A percentile compares a stretch with the other conserved stretches of the same genome.
Evolutionary conservation across 2,888 invertebrate genomes (phyloP).

Genomic region (Lepidonotus clava): DNA sequence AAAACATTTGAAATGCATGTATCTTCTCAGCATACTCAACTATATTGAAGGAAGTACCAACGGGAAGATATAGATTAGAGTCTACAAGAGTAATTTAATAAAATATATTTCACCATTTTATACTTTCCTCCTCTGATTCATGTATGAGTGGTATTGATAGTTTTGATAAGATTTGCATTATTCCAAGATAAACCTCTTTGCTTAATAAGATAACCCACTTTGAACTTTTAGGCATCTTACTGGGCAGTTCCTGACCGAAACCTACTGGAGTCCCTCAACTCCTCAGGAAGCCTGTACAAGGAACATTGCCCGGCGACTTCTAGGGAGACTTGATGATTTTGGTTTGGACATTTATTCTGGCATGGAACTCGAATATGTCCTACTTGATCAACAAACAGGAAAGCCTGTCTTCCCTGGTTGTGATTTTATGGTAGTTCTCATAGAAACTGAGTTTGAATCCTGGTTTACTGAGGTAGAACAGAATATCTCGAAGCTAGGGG

Average conservation of each 20-base stretch:
- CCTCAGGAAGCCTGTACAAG: slow-evolving; percentile 35
- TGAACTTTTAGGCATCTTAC: not conserved
- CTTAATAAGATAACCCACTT: no score
- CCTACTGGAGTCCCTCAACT: not conserved
- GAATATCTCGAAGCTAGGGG: slow-evolving; percentile 15
- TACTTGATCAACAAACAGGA: not conserved
- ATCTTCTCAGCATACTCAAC: no score
- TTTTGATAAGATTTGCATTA: no score
- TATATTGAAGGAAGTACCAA: no score
- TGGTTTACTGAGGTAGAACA: slow-evolving; percentile 27
- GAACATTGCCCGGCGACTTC: not conserved
- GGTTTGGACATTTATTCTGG: slow-evolving; percentile 10
- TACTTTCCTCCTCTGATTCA: no score
- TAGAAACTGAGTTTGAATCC: not conserved
- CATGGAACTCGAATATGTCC: not conserved
- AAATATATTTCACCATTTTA: no score
- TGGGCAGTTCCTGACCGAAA: not conserved
- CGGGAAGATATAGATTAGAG: no score
- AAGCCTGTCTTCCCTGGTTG: not conserved
- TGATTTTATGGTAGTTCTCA: not conserved
- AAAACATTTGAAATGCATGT: no score
- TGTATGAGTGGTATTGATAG: no score
- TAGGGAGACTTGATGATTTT: not conserved
- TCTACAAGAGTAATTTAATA: no score
- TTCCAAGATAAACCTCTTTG: no score